A percentile compares a stretch with the other conserved stretches of the same genome.
Conservation (phyloP, 2,113 vertebrate genomes). For the Pseudois nayaur region DNA sequence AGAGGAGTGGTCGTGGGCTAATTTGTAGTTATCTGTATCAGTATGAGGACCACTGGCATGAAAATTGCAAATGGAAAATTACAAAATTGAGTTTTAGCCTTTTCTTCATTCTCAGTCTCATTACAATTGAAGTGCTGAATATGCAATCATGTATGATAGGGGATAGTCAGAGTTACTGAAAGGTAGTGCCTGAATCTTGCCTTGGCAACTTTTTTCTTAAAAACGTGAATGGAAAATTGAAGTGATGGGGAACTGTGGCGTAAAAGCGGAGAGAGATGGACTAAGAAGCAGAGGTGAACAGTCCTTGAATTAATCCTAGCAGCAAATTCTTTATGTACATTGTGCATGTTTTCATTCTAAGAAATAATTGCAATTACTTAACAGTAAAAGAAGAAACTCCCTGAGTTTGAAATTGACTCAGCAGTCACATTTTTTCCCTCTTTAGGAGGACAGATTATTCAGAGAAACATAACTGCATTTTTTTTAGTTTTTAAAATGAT, state of each 20-base stretch:
- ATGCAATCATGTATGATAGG: neutral
- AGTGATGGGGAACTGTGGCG: neutral
- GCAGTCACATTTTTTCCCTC: neutral
- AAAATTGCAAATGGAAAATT: neutral
- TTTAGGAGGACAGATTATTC: neutral
- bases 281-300: neutral
- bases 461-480: neutral
- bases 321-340: neutral
- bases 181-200: neutral
- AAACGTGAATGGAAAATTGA: neutral
- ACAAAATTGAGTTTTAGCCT: neutral
- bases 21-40: neutral
- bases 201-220: neutral
- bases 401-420: neutral
- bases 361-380: neutral
- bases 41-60: neutral
- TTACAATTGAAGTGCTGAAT: neutral
- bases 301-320: neutral
- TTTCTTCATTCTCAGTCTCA: neutral
- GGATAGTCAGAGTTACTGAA: neutral
- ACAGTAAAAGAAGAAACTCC: neutral
- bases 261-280: neutral
- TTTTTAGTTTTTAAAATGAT: slow-evolving; percentile 6
- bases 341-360: neutral
- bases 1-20: neutral